Evolutionary conservation across 2,797 vertebrate genomes (phyloP).

Genomic region (Coccyzus lansbergi): DNA sequence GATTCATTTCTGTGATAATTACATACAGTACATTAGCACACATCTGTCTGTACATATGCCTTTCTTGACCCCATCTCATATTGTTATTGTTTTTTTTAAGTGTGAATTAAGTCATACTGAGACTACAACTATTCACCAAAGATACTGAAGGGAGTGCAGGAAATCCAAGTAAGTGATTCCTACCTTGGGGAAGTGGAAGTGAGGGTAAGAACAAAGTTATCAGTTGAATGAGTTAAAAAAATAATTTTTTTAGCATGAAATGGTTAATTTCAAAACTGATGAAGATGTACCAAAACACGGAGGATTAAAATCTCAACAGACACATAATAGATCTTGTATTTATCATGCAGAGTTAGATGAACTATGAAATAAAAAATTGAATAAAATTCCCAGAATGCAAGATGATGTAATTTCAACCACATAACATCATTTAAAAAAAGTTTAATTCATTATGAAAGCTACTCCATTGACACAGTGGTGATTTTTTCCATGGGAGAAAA

Average conservation of each 20-base stretch:
- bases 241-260: neutral
- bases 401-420: neutral
- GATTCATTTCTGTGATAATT: neutral
- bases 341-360: neutral
- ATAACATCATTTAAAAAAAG: neutral
- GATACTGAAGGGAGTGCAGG: accelerated
- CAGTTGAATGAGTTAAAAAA: neutral
- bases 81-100: neutral
- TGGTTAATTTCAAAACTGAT: neutral
- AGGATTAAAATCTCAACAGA: neutral
- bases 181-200: neutral
- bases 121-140: neutral
- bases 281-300: neutral
- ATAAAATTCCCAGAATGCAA: neutral
- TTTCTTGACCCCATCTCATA: neutral
- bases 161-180: neutral
- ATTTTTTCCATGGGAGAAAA: neutral
- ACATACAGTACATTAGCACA: accelerated
- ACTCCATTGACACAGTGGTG: neutral
- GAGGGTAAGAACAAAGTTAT: neutral
- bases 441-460: neutral
- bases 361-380: neutral
- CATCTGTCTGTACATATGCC: neutral
- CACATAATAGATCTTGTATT: neutral
- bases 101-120: neutral